phyloP scores from a whole-genome alignment of 2,113 vertebrate species.

The Platysternon megacephalum region DNA sequence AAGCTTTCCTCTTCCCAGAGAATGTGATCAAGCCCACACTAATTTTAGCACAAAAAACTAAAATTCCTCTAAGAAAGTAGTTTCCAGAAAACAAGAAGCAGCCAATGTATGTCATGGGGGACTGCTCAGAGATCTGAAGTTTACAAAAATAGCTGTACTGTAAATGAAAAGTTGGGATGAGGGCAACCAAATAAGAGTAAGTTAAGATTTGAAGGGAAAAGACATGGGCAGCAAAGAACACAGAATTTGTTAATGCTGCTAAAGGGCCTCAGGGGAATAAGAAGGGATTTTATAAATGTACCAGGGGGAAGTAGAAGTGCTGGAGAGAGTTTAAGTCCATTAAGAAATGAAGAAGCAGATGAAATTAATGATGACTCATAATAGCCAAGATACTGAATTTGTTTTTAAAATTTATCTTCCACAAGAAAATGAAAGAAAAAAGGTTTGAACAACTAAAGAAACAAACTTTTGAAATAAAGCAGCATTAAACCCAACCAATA shows the following conservation, averaged over 20 bases:
- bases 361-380: background rate
- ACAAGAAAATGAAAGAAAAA: background rate
- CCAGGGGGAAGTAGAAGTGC: background rate
- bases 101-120: background rate
- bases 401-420: background rate
- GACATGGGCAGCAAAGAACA: background rate
- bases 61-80: background rate
- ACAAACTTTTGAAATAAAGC: background rate
- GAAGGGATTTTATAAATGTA: background rate
- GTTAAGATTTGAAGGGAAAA: background rate
- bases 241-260: background rate
- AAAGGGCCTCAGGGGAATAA: background rate
- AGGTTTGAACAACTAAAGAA: background rate
- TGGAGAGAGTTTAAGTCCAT: background rate
- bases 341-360: background rate
- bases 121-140: background rate
- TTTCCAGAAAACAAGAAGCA: conserved; percentile 9
- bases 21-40: background rate
- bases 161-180: background rate
- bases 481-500: background rate
- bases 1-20: background rate
- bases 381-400: background rate
- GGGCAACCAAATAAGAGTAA: background rate
- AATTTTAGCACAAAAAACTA: conserved; percentile 26
- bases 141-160: background rate